phyloP scores from a whole-genome alignment of 2,888 invertebrate species.

The Hartigia nigra region DNA sequence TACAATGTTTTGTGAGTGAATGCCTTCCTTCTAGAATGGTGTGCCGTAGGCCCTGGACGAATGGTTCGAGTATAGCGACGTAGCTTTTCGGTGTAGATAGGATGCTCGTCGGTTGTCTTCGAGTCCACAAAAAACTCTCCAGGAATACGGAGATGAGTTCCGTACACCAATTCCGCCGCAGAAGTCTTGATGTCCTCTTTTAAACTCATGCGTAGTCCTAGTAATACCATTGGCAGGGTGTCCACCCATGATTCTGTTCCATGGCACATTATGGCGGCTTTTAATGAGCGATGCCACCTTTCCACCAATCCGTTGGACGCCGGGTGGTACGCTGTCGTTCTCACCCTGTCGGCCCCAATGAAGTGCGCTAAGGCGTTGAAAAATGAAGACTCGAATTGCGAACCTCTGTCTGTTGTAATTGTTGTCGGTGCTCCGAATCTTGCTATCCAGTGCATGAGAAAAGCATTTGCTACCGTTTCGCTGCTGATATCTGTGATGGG shows the following conservation, averaged over 20 bases:
- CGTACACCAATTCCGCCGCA: constrained; percentile 52
- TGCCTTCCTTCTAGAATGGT: constrained; percentile 16
- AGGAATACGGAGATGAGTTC: constrained; percentile 44
- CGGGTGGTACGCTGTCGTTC: constrained; percentile 56
- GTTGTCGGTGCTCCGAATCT: constrained; percentile 44
- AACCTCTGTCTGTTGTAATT: constrained; percentile 48
- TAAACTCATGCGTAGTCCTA: constrained; percentile 47
- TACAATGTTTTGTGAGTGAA: constrained; percentile 24
- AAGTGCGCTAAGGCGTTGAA: constrained; percentile 31
- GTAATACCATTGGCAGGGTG: constrained; percentile 49
- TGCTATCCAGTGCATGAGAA: constrained; percentile 44
- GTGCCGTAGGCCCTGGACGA: constrained; percentile 14
- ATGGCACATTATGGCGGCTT: constrained; percentile 53
- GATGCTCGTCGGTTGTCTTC: constrained; percentile 4
- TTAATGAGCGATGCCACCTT: constrained; percentile 60
- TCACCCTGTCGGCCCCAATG: constrained; percentile 25
- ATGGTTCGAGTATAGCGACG: constrained; percentile 18
- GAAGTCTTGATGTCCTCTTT: constrained; percentile 50
- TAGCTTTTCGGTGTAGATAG: constrained; percentile 21
- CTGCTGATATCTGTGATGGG: constrained; percentile 31
- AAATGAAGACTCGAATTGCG: constrained; percentile 42
- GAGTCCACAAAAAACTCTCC: constrained; percentile 36
- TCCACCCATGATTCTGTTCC: constrained; percentile 39
- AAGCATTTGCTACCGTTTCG: constrained; percentile 39
- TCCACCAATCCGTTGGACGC: constrained; percentile 61